phyloP scores from a whole-genome alignment of 1,140 invertebrate species.

The Cephus cinctus region DNA sequence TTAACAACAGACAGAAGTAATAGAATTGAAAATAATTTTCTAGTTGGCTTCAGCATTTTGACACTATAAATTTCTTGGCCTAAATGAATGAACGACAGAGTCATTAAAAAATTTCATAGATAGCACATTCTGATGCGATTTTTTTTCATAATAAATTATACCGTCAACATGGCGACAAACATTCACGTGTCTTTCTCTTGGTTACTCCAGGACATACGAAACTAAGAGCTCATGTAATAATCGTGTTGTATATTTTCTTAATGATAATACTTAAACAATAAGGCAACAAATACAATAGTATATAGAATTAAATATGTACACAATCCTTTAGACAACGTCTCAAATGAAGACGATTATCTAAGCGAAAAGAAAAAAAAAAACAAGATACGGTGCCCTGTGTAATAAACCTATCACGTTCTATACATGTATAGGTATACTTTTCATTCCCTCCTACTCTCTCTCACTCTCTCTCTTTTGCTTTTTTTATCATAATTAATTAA shows the following conservation, averaged over 20 bases:
- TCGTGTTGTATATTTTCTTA: conserved; percentile 31
- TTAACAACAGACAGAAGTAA: background rate
- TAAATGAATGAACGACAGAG: background rate
- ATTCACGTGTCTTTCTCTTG: too few species aligned
- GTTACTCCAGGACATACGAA: too few species aligned
- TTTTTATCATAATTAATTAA: too few species aligned
- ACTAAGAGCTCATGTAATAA: background rate
- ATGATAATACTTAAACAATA: conserved; percentile 47
- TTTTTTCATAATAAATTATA: background rate
- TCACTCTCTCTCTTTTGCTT: too few species aligned
- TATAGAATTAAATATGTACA: conserved; percentile 45
- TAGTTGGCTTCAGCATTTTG: background rate
- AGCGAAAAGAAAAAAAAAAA: too few species aligned
- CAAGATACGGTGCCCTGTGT: too few species aligned
- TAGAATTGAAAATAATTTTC: background rate
- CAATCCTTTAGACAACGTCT: too few species aligned
- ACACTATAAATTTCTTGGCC: background rate
- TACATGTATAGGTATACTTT: background rate
- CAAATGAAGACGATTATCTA: too few species aligned
- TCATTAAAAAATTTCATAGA: background rate
- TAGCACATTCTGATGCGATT: background rate
- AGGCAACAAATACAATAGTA: conserved; percentile 47
- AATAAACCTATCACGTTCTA: too few species aligned
- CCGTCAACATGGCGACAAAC: background rate
- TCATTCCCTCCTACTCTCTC: too few species aligned